Base-by-base conservation (phyloP, 2,113 vertebrate species). In the rat (Rattus norvegicus) region DNA sequence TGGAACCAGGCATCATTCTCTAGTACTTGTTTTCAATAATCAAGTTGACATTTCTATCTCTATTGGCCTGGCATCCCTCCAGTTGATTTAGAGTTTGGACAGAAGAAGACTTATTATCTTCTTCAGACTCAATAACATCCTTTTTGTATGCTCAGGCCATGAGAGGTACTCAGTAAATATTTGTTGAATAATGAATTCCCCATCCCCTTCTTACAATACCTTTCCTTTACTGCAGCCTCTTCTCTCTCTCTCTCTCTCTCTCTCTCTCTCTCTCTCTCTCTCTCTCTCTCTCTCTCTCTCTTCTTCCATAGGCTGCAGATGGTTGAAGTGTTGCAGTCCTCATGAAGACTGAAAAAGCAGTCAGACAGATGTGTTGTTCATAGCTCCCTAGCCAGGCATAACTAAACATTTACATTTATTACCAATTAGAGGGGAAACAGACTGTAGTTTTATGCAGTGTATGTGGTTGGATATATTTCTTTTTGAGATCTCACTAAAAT, bases 321-420 rank as follows among this genome's bases (percentile, higher is more conserved):
- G 98, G 98, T 70, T 77, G 93, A 94, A 96, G 92, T 76, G 92
- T 94, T 88, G 92, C 87, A 96, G 96, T 96, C 96, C 97, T 98
- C 73, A 36, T 91, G 97, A 98, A 98, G 97, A 96, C 97, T 97
- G 98, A 93, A 95, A 97, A 98, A 96, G 96, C 98, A 98, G 97
- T 97, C 98, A 98, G 98, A 98, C 98, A 99, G 98, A 98, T 99
- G 98, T 98, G 98, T 95, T 98, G 98, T 98, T 99, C 98, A 99
- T 98, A 79, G 98, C 98, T 99, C 98, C 98, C 98, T 94, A 99
- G 98, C 98, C 98, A 98, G 98, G 98, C 98, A 98, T 98, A 99
- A 98, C 98, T 98, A 99, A 99, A 98, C 98, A 99, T 99, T 99
- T 99, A 98, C 98, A 99, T 98, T 99, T 99, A 99, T 98, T 98